Evolutionary conservation across 2,888 invertebrate species (phyloP).

Genomic region (Dryobotodes eremita): DNA sequence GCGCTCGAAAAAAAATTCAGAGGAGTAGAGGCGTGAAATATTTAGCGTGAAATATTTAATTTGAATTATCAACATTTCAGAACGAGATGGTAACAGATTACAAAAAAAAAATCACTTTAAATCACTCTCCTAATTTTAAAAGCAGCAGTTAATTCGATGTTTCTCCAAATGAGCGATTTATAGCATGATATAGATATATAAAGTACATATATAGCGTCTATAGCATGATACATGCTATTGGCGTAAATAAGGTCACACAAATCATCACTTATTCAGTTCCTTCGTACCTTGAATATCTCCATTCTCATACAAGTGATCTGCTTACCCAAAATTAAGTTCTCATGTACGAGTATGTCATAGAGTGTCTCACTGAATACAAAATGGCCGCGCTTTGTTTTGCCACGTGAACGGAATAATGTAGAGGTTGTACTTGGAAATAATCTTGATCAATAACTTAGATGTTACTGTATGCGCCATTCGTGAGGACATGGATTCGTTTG

Average conservation of each 20-base stretch:
- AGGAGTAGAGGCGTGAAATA: too few relatives aligned
- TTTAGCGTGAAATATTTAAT: too few relatives aligned
- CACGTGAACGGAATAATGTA: slow-evolving; percentile 37
- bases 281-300: neutral
- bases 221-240: neutral
- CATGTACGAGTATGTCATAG: slow-evolving; percentile 18
- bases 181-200: too few relatives aligned
- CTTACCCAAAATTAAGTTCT: slow-evolving; percentile 24
- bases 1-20: too few relatives aligned
- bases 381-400: slow-evolving; percentile 31
- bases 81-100: too few relatives aligned
- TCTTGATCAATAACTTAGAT: slow-evolving; percentile 47
- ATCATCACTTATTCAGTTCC: neutral
- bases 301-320: neutral
- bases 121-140: too few relatives aligned
- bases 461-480: slow-evolving; percentile 25
- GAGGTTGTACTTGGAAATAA: slow-evolving; percentile 21
- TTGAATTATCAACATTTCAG: too few relatives aligned
- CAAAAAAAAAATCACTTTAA: too few relatives aligned
- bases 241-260: neutral
- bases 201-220: too few relatives aligned
- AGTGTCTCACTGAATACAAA: slow-evolving; percentile 32
- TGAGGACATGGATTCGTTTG: neutral
- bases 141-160: too few relatives aligned
- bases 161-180: too few relatives aligned